Conservation (phyloP, 2,113 vertebrate species). For the Petrocephalus zakoni region DNA sequence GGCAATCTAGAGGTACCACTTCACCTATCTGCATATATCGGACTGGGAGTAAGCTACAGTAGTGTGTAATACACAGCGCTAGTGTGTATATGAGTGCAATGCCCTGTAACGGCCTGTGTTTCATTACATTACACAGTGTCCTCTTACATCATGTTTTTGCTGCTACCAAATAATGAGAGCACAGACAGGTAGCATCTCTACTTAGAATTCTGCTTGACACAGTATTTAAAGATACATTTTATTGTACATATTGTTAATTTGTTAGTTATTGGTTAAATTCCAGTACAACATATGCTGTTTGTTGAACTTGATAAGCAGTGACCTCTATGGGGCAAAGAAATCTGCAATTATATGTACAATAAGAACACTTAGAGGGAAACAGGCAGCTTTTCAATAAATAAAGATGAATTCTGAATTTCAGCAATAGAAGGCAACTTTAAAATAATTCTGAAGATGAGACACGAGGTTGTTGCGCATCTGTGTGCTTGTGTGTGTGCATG, state of each 20-base stretch:
- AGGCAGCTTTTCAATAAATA: neutral
- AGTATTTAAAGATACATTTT: neutral
- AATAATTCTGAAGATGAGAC: neutral
- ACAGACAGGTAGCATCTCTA: neutral
- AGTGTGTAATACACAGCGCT: neutral
- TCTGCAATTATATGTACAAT: neutral
- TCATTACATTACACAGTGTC: neutral
- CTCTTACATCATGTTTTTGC: neutral
- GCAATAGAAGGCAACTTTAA: neutral
- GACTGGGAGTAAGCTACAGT: neutral
- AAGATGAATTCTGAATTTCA: neutral
- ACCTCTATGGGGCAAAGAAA: neutral
- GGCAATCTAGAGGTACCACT: neutral
- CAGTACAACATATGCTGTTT: neutral
- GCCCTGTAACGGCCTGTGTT: neutral
- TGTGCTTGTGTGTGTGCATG: neutral
- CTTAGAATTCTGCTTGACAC: neutral
- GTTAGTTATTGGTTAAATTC: neutral
- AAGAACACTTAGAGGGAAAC: neutral
- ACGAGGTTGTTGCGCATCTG: neutral
- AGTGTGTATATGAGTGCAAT: neutral
- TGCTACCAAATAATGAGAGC: neutral
- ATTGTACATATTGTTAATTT: neutral
- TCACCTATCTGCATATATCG: neutral
- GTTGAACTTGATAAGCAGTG: neutral